Base-by-base conservation (phyloP, 2,797 vertebrate species). In the Leptodactylus fallax region DNA sequence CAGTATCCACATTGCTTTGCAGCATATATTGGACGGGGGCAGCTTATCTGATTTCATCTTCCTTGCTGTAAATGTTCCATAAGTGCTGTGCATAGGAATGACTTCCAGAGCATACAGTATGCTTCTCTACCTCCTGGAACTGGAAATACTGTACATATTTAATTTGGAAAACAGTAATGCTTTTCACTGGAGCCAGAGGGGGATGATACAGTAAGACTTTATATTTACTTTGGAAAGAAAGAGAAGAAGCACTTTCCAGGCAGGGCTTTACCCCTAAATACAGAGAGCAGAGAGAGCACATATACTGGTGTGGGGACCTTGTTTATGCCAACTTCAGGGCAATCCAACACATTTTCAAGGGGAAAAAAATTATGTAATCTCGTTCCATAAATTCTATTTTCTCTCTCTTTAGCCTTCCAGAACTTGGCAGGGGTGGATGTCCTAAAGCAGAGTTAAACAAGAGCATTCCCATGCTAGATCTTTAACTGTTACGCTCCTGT, bases 121-220 rank as follows among this genome's bases (percentile, higher is more conserved):
- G 17, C 47, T 19, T n/a, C 72, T 83, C 63, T 79, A 83, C 80
- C 65, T 82, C 76, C 56, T 79, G 72, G 72, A 89, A 69, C 61
- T 89, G 72, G 72, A 87, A 89, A 83, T 83, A 83, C 81, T 79
- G 88, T 83, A 87, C 85, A 81, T 87, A 90, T 79, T 85, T 85
- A 87, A 76, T 87, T 87, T 88, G 89, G 83, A 90, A 88, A 85
- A 85, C 83, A 90, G 83, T 53, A 23, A 83, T 77, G 89, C 82
- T 90, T 85, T 81, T 87, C 89, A 90, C 82, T 83, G 51, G 72
- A 78, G 83, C 88, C 85, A 87, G 53, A 86, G 61, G 56, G 80
- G 88, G 80, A 86, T 80, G 89, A 87, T 87, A 89, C 85, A 83
- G 88, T 89, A 89, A 55, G 80, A 71, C 74, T 85, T 81, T n/a